Percentiles rank a stretch among this genome's conserved stretches.
phyloP scores from a whole-genome alignment of 2,797 vertebrate species.

The Lagocephalus sceleratus region DNA sequence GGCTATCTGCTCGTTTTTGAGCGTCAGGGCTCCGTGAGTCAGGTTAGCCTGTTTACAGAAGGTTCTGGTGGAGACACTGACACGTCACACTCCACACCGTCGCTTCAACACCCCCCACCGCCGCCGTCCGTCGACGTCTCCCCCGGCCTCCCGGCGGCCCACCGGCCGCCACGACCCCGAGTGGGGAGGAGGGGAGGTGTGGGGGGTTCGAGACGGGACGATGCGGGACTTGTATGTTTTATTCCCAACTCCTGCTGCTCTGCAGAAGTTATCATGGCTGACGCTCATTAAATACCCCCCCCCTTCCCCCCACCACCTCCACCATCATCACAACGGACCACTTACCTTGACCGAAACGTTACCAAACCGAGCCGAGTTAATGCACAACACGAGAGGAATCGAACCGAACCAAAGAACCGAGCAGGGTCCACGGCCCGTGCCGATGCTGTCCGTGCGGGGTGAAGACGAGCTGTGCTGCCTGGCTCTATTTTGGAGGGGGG shows the following conservation, averaged over 20 bases:
- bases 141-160: no score
- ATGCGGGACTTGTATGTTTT: background rate
- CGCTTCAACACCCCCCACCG: background rate
- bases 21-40: background rate
- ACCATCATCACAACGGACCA: background rate
- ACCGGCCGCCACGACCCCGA: no score
- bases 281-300: slow-evolving; percentile 8
- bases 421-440: background rate
- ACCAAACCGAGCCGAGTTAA: background rate
- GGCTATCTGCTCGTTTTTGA: no score
- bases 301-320: slow-evolving; percentile 7
- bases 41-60: background rate
- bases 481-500: slow-evolving; percentile 35
- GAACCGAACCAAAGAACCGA: background rate
- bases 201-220: background rate
- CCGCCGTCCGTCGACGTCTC: background rate
- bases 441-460: slow-evolving; percentile 4
- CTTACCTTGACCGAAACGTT: slow-evolving; percentile 45
- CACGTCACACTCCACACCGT: slow-evolving; percentile 5
- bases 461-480: slow-evolving; percentile 17
- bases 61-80: slow-evolving; percentile 7
- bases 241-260: background rate
- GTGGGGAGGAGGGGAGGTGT: no score
- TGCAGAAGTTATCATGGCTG: slow-evolving; percentile 30
- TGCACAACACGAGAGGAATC: background rate